phyloP scores from a whole-genome alignment of 2,797 vertebrate species.

The Notolabrus celidotus region DNA sequence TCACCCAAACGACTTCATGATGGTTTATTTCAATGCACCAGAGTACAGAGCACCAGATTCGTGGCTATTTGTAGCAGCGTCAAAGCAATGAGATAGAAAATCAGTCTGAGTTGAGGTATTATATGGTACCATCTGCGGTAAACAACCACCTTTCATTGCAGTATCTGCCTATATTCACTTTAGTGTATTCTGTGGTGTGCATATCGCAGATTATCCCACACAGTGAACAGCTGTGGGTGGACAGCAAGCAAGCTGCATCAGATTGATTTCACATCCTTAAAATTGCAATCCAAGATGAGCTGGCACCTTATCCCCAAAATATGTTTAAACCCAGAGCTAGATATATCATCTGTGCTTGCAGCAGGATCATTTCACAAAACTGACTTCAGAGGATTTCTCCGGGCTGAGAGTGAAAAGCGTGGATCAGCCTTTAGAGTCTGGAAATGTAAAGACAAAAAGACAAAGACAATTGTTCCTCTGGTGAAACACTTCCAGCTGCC shows the following conservation, averaged over 20 bases:
- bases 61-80: neutral
- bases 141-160: neutral
- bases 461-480: neutral
- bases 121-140: neutral
- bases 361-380: neutral
- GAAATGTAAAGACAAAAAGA: no score
- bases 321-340: neutral
- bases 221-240: constrained; percentile 17
- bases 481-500: neutral
- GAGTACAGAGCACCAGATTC: no score
- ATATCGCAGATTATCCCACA: constrained; percentile 4
- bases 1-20: no score
- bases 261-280: constrained; percentile 7
- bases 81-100: neutral
- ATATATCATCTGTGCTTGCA: neutral
- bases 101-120: neutral
- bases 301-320: constrained; percentile 7
- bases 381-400: neutral
- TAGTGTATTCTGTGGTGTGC: neutral
- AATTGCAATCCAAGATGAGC: constrained; percentile 16
- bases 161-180: neutral
- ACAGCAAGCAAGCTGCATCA: constrained; percentile 10
- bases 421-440: no score
- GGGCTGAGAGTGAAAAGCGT: neutral
- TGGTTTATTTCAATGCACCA: no score